Evolutionary conservation across 2,113 vertebrate genomes (phyloP), one percentile per base, ranked within the genome.

Genomic region (Lepisosteus osseus): DNA sequence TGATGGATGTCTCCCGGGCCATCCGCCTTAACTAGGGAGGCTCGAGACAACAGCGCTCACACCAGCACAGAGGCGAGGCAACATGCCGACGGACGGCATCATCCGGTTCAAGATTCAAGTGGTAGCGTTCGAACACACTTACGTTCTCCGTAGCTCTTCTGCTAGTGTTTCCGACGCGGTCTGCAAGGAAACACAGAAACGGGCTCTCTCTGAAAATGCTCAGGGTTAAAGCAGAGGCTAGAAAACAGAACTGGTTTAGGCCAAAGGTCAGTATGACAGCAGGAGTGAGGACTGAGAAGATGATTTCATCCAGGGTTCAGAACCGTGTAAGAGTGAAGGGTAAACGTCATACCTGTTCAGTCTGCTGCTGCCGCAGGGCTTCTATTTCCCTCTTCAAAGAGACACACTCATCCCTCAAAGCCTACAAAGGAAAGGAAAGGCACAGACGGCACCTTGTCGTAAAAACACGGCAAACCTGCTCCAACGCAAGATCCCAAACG

Each of bases 91-190:
- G 29, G 29, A 29, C 29, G 29, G 29, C 29, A 29, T 29, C 29
- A 29, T 29, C 29, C 29, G 29, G 29, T 29, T 29, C 29, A 29
- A 29, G 29, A 29, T 29, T 29, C 29, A 29, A 29, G 47, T 51
- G 47, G 9, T 51, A 9, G 47, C 9, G 1, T 6, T 51, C 47
- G 9, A 51, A 9, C 47, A 67, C 68, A 94, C 96, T 94, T 92
- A 99, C 97, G 86, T 90, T 88, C 80, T 92, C 80, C 95, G 94
- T 54, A 98, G 90, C 70, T 96, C 95, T 78, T 95, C 94, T 75
- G 97, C 85, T 72, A 89, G 63, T 2, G 88, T 90, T 0, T 92
- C 89, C 76, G 95, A 94, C 29, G 92, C 90, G 78, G 90, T 88
- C 97, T 98, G 84, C 7, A 3, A n/a, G 11, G 78, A 15, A 55